Percentiles rank a stretch among this genome's conserved stretches.
Evolutionary conservation across 2,888 invertebrate genomes (phyloP).

Genomic region (Kryphioiulus occultus): DNA sequence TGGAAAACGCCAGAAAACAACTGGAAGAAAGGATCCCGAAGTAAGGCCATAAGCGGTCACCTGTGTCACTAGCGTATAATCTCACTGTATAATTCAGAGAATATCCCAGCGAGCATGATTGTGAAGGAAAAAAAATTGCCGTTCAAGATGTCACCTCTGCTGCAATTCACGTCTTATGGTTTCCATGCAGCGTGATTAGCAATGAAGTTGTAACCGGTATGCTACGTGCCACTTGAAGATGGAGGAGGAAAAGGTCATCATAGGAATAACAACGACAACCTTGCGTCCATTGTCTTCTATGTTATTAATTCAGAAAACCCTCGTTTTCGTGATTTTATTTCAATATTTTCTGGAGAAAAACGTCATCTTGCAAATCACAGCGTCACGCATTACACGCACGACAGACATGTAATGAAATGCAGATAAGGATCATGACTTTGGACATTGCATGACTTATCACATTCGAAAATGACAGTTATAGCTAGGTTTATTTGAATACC

Average conservation of each 20-base stretch:
- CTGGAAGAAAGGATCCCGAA: not conserved
- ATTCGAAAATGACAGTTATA: not conserved
- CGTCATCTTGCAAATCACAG: not conserved
- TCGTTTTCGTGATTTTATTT: not conserved
- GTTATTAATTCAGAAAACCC: not conserved
- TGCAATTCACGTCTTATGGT: not conserved
- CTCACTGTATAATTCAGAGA: not conserved
- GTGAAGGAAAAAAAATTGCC: not conserved
- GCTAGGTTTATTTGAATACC: not conserved
- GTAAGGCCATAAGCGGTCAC: not conserved
- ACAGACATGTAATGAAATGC: not conserved
- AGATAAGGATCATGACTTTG: not conserved
- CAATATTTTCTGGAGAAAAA: not conserved
- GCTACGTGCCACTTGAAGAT: not conserved
- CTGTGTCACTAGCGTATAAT: not conserved
- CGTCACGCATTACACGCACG: not conserved
- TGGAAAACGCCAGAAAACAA: not conserved
- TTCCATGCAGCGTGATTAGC: not conserved
- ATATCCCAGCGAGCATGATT: not conserved
- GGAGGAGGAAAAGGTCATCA: not conserved
- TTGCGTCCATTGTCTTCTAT: not conserved
- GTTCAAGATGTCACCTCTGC: slow-evolving; percentile 20
- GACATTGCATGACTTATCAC: not conserved
- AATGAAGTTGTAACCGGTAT: not conserved
- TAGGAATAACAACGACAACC: not conserved